phyloP scores from a whole-genome alignment of 1,140 invertebrate species.

The Kradibia gibbosae region DNA sequence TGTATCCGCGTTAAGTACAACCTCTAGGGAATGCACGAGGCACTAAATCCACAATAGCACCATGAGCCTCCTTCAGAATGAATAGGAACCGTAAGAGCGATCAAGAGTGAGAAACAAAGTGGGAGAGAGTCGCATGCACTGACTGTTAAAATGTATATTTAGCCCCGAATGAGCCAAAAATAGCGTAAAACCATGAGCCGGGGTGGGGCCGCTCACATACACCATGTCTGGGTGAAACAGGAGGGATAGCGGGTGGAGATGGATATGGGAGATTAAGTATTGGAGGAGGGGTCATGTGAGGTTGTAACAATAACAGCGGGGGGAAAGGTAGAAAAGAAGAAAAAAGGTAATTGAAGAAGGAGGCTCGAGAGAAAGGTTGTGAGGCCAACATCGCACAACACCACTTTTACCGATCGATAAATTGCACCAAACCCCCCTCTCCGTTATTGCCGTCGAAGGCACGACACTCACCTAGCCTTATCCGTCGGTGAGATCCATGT shows the following conservation, averaged over 20 bases:
- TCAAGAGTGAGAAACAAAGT: too few relatives aligned
- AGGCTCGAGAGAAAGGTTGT: background rate
- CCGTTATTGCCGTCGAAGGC: too few relatives aligned
- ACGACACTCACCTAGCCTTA: background rate
- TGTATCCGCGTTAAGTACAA: background rate
- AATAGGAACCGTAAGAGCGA: background rate
- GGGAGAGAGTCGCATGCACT: background rate
- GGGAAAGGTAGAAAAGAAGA: too few relatives aligned
- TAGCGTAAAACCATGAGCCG: slow-evolving; percentile 7
- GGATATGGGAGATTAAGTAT: too few relatives aligned
- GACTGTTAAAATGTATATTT: slow-evolving; percentile 35
- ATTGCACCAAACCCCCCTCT: background rate
- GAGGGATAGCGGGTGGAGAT: too few relatives aligned
- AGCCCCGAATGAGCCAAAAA: slow-evolving; percentile 13
- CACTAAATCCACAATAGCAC: slow-evolving; percentile 5
- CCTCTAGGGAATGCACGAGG: background rate
- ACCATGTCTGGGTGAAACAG: too few relatives aligned
- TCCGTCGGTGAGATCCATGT: background rate
- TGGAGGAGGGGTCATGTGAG: too few relatives aligned
- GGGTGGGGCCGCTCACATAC: too few relatives aligned
- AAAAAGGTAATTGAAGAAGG: too few relatives aligned
- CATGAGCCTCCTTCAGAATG: background rate
- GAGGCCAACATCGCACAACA: too few relatives aligned
- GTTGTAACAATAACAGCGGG: too few relatives aligned
- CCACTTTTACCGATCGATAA: background rate